Conservation (phyloP, 2,888 invertebrate species). For the Calliscelio sp. region DNA sequence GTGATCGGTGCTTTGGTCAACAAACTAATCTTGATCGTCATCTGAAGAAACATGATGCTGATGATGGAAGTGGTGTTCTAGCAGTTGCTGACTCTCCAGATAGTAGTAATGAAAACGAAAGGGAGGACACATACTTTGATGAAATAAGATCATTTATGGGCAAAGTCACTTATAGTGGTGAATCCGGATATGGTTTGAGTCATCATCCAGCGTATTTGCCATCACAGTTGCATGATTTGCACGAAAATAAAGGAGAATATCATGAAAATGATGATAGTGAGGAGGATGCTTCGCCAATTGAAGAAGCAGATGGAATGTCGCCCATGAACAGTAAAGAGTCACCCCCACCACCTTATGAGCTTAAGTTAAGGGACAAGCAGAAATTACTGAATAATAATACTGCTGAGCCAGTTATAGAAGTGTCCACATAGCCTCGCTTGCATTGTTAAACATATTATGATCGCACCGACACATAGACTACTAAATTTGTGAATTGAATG, state of each 20-base stretch:
- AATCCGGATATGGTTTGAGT: conserved; percentile 77
- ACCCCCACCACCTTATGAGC: conserved; percentile 81
- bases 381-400: conserved; percentile 88
- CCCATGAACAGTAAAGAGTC: conserved; percentile 80
- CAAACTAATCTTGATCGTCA: conserved; percentile 99
- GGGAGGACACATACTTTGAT: conserved; percentile 93
- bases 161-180: conserved; percentile 90
- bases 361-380: conserved; percentile 86
- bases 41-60: conserved; percentile 98
- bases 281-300: conserved; percentile 79
- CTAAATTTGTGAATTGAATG: not conserved
- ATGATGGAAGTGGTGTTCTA: conserved; percentile 90
- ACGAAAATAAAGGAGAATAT: conserved; percentile 85
- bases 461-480: conserved; percentile 5
- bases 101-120: conserved; percentile 93
- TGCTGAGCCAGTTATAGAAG: conserved; percentile 87
- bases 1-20: conserved; percentile 99
- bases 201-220: conserved; percentile 85
- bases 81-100: conserved; percentile 91
- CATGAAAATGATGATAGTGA: conserved; percentile 86
- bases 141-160: conserved; percentile 97
- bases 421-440: conserved; percentile 87
- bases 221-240: conserved; percentile 85
- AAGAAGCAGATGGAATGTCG: conserved; percentile 81
- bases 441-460: conserved; percentile 36